phyloP scores from a whole-genome alignment of 2,113 vertebrate genomes.

The Paradisaea rubra region DNA sequence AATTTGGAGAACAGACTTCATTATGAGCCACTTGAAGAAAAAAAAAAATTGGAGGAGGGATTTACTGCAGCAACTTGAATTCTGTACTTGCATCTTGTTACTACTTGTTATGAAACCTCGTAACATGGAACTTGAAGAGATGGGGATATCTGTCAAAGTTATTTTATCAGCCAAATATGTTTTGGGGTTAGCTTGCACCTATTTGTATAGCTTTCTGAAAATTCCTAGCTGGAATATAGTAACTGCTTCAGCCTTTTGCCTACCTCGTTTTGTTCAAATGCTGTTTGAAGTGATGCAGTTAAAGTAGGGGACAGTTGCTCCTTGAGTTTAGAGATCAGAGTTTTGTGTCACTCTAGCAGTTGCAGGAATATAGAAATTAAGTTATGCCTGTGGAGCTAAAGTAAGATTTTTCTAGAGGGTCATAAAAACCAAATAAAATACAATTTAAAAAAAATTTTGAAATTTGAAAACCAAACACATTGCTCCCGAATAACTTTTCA shows the following conservation, averaged over 20 bases:
- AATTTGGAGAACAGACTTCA: background rate
- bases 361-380: background rate
- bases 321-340: background rate
- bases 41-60: background rate
- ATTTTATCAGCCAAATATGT: background rate
- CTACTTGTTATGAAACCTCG: background rate
- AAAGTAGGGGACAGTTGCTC: background rate
- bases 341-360: background rate
- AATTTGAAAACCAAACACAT: background rate
- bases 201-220: background rate
- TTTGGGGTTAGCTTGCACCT: background rate
- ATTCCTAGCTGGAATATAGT: background rate
- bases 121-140: background rate
- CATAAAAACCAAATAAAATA: background rate
- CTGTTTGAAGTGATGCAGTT: background rate
- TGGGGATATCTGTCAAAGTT: background rate
- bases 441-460: rapidly evolving
- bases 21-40: background rate
- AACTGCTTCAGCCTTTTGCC: background rate
- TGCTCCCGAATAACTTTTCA: background rate
- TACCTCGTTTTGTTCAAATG: background rate
- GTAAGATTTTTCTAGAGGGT: background rate
- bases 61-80: background rate
- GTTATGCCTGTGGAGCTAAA: background rate
- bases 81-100: background rate